Evolutionary conservation across 2,113 vertebrate species (phyloP).

Genomic region (Epinephelus fuscoguttatus): DNA sequence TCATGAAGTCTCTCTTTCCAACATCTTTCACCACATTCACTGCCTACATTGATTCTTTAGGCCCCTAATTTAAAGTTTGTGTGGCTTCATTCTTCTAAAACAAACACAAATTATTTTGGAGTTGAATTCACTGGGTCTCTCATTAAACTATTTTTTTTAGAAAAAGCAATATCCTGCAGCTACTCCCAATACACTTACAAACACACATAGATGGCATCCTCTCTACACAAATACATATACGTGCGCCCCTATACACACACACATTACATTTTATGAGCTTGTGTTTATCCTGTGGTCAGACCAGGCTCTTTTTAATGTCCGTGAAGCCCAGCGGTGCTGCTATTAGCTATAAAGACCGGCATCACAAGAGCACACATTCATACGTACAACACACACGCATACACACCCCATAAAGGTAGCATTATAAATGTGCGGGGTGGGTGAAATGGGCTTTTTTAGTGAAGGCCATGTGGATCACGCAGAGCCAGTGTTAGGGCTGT

Average conservation of each 20-base stretch:
- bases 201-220: slow-evolving; percentile 50
- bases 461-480: slow-evolving; percentile 42
- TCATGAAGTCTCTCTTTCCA: neutral
- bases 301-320: slow-evolving; percentile 77
- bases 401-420: slow-evolving; percentile 71
- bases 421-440: slow-evolving; percentile 68
- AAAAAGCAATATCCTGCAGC: slow-evolving; percentile 75
- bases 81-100: slow-evolving; percentile 39
- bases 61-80: slow-evolving; percentile 32
- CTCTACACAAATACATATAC: slow-evolving; percentile 55
- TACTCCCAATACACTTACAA: slow-evolving; percentile 40
- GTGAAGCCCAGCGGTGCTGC: slow-evolving; percentile 72
- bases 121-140: slow-evolving; percentile 31
- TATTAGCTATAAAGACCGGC: slow-evolving; percentile 76
- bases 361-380: slow-evolving; percentile 78
- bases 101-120: slow-evolving; percentile 26
- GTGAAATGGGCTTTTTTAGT: slow-evolving; percentile 63
- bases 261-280: slow-evolving; percentile 70
- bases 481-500: neutral
- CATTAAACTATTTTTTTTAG: slow-evolving; percentile 52
- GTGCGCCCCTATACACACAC: slow-evolving; percentile 50
- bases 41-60: slow-evolving; percentile 14
- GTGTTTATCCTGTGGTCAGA: slow-evolving; percentile 78
- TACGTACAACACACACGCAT: slow-evolving; percentile 59
- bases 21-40: neutral